Evolutionary conservation across 2,113 vertebrate species (phyloP).

Genomic region (Fulica atra): DNA sequence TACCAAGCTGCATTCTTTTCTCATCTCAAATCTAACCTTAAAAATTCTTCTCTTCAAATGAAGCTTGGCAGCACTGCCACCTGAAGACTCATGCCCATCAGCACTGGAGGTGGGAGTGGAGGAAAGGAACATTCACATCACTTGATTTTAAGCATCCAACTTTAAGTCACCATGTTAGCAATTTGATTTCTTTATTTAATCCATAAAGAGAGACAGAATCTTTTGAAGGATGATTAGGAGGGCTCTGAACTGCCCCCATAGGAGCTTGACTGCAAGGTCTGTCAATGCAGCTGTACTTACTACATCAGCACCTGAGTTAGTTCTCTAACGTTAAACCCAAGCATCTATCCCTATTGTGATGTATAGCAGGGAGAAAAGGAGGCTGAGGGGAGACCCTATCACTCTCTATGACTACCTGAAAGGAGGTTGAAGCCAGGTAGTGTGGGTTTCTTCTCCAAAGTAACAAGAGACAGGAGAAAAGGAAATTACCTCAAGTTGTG

Average conservation of each 20-base stretch:
- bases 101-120: neutral
- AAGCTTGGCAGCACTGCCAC: neutral
- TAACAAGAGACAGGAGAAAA: neutral
- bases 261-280: neutral
- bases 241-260: neutral
- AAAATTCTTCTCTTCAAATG: neutral
- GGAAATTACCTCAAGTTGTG: neutral
- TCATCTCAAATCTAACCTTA: neutral
- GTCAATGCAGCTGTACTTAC: neutral
- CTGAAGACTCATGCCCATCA: neutral
- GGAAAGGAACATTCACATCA: neutral
- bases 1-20: neutral
- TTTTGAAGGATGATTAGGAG: neutral
- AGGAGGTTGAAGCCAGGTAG: neutral
- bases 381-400: neutral
- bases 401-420: neutral
- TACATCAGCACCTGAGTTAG: neutral
- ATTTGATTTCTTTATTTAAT: neutral
- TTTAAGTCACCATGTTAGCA: neutral
- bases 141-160: neutral
- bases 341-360: neutral
- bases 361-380: neutral
- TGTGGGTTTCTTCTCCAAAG: neutral
- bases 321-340: neutral
- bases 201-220: neutral